phyloP scores from a whole-genome alignment of 2,888 invertebrate genomes.

The Amitus sp. region DNA sequence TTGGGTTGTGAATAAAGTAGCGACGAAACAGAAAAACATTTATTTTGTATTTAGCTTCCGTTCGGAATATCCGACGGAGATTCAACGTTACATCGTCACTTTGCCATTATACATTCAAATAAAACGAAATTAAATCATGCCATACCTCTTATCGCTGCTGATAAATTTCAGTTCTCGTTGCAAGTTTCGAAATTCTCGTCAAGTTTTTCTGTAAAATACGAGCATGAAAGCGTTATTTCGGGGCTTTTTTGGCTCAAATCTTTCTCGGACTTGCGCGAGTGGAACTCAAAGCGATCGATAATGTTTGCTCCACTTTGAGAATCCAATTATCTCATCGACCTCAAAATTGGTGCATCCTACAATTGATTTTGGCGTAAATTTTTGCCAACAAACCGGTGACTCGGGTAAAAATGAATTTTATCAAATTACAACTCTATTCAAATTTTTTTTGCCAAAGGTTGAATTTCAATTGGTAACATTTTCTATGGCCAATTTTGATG shows the following conservation, averaged over 20 bases:
- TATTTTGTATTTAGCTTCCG: no score
- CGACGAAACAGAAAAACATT: no score
- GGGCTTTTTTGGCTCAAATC: not conserved
- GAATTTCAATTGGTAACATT: no score
- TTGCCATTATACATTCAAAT: not conserved
- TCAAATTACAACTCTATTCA: no score
- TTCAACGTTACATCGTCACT: not conserved
- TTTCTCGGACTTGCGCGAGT: conserved; percentile 1
- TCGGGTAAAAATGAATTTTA: no score
- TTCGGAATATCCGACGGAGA: no score
- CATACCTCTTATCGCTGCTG: not conserved
- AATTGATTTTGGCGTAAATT: no score
- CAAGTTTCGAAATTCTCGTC: not conserved
- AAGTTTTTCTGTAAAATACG: not conserved
- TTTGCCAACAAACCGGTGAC: no score
- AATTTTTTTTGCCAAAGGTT: no score
- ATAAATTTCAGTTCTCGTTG: not conserved
- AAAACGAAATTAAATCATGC: not conserved
- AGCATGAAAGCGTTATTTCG: not conserved
- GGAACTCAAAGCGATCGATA: conserved; percentile 13
- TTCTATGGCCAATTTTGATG: no score
- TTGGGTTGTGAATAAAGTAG: no score
- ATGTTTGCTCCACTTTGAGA: conserved; percentile 19
- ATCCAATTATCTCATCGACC: conserved; percentile 13
- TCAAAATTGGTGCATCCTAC: conserved; percentile 15